phyloP scores from a whole-genome alignment of 2,888 invertebrate species.

The Diplazon laetatorius region DNA sequence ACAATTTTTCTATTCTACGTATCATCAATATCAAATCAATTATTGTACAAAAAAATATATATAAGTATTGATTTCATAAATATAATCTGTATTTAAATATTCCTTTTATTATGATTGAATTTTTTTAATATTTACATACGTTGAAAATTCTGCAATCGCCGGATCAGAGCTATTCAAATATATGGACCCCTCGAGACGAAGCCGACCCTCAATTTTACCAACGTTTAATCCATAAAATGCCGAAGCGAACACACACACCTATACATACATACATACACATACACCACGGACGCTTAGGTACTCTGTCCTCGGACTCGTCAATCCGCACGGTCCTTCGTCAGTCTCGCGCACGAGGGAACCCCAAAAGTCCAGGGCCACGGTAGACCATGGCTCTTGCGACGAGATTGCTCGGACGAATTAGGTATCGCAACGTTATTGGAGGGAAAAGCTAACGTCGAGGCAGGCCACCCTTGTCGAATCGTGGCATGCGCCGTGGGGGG shows the following conservation, averaged over 20 bases:
- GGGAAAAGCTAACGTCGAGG: constrained; percentile 11
- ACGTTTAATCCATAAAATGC: constrained; percentile 60
- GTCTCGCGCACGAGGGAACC: constrained; percentile 13
- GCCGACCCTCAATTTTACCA: constrained; percentile 38
- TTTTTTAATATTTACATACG: constrained; percentile 3
- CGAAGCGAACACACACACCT: constrained; percentile 41
- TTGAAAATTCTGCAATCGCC: background rate
- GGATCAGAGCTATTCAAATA: constrained; percentile 33
- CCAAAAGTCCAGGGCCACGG: constrained; percentile 28
- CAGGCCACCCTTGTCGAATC: constrained; percentile 1
- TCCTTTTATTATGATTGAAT: background rate
- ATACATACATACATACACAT: too few species aligned
- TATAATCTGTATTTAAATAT: too few species aligned
- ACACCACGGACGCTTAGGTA: too few species aligned
- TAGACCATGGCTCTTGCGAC: constrained; percentile 6
- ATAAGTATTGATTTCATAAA: too few species aligned
- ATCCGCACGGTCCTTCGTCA: constrained; percentile 30
- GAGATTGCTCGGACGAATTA: constrained; percentile 25
- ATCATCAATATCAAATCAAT: too few species aligned
- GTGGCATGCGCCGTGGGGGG: background rate
- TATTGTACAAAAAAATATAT: too few species aligned
- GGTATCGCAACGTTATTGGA: constrained; percentile 32
- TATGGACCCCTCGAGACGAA: constrained; percentile 45
- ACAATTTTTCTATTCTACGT: too few species aligned
- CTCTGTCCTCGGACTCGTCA: constrained; percentile 43